Base-by-base conservation (phyloP, 2,797 vertebrate genomes). In the Paramormyrops hopkinsi region DNA sequence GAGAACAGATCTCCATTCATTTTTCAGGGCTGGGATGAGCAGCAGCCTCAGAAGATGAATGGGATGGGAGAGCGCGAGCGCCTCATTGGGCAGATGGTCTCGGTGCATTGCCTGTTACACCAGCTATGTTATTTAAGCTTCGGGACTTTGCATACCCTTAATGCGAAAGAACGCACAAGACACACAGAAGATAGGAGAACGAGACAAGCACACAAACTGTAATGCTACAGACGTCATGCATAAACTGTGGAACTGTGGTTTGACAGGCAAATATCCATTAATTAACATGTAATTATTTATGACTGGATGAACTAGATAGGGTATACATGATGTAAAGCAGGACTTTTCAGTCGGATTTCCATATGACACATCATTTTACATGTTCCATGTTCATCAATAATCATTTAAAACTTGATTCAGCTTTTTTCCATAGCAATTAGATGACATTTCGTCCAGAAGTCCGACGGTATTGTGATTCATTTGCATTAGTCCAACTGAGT, bases 101-200 rank as follows among this genome's bases (percentile, higher is more conserved):
- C 96, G 98, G 96, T 95, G 97, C 91, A 95, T 96, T 98, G 95
- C 96, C 96, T 92, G 96, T 94, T 96, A 98, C 94, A 96, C 97
- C 97, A 91, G 97, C 95, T 96, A 98, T 97, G 97, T 97, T 98
- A 97, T 96, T 99, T 97, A 99, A 96, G 94, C 98, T 98, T 96
- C 97, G 94, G 93, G 97, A 98, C 95, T 98, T 99, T 96, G 98
- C 97, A 93, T 96, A 98, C 95, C 97, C 98, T 99, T 99, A 91
- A 89, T 82, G 88, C 95, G 94, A 95, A 95, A 95, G 95, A 97
- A 95, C 95, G 95, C 94, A 97, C 93, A 84, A 48, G 79, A 84
- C 76, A 96, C 93, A 96, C 95, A 95, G 91, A 91, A 92, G 46
- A 91, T 19, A 87, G 88, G 90, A 95, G 95, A 96, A 95, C 48